phyloP scores from a whole-genome alignment of 2,888 invertebrate species.

The Tuberolachnus salignus region DNA sequence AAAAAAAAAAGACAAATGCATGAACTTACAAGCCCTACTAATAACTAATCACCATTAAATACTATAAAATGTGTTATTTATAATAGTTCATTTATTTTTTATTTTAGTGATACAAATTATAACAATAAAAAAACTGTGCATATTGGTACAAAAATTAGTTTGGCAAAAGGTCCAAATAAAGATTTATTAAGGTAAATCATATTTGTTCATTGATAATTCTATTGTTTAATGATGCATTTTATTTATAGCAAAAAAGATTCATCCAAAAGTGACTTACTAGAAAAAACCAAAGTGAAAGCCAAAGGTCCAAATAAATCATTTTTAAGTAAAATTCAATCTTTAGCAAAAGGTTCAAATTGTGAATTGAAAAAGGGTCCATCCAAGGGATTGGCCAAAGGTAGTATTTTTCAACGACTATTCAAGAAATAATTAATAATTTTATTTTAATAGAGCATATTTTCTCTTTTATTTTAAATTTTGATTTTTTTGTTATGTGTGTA shows the following conservation, averaged over 20 bases:
- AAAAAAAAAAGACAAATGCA: too few species aligned
- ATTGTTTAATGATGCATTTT: not conserved
- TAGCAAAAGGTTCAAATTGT: constrained; percentile 72
- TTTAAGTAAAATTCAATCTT: constrained; percentile 60
- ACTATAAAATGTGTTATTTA: too few species aligned
- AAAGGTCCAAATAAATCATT: constrained; percentile 68
- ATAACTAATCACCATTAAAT: too few species aligned
- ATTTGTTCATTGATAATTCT: not conserved
- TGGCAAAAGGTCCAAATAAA: constrained; percentile 81
- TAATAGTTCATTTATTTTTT: not conserved
- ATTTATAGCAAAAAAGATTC: constrained; percentile 14
- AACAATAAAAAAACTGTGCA: not conserved
- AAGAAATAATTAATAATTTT: constrained; percentile 30
- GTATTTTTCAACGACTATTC: constrained; percentile 65
- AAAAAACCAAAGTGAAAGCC: constrained; percentile 59
- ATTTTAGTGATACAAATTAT: constrained; percentile 11
- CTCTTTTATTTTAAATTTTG: constrained; percentile 4
- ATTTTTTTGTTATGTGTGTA: not conserved
- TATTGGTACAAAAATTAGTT: constrained; percentile 67
- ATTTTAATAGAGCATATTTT: not conserved
- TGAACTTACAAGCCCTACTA: too few species aligned
- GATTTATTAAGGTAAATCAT: constrained; percentile 76
- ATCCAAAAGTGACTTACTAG: constrained; percentile 10
- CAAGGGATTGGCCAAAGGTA: constrained; percentile 75
- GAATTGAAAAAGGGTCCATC: constrained; percentile 75